A percentile compares a stretch with the other conserved stretches of the same genome.
Evolutionary conservation across 2,888 invertebrate species (phyloP).

Genomic region (Muschampia plurimacula): DNA sequence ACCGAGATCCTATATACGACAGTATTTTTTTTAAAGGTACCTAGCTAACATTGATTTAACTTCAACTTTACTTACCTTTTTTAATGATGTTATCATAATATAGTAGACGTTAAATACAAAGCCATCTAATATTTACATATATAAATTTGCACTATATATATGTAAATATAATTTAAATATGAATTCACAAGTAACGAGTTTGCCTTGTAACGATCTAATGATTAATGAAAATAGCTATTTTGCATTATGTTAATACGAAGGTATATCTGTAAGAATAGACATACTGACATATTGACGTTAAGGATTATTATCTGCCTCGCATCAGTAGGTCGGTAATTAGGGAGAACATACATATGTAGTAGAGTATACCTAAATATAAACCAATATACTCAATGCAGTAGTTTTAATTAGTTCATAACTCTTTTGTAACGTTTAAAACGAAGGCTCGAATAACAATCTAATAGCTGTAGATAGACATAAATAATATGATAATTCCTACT

Average conservation of each 20-base stretch:
- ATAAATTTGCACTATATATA: conserved; percentile 34
- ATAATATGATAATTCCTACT: no score
- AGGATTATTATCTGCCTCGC: conserved; percentile 24
- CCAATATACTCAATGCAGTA: background rate
- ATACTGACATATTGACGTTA: conserved; percentile 19
- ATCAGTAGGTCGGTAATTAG: background rate
- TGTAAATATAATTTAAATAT: conserved; percentile 54
- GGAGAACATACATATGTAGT: background rate
- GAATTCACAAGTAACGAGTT: conserved; percentile 57
- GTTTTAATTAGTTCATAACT: background rate
- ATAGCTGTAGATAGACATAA: background rate
- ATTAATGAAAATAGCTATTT: conserved; percentile 55
- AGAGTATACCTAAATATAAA: background rate
- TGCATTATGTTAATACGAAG: conserved; percentile 37
- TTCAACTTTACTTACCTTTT: background rate
- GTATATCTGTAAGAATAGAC: conserved; percentile 20
- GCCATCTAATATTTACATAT: conserved; percentile 28
- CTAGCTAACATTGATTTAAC: no score
- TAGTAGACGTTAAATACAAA: conserved; percentile 11
- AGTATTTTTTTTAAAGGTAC: background rate
- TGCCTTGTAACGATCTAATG: conserved; percentile 59
- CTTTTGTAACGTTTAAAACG: no score
- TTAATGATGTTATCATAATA: background rate
- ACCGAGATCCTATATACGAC: background rate
- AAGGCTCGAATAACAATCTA: background rate